Conservation (phyloP, 1,140 invertebrate genomes). For the Pseudomyrmex dendroicus region DNA sequence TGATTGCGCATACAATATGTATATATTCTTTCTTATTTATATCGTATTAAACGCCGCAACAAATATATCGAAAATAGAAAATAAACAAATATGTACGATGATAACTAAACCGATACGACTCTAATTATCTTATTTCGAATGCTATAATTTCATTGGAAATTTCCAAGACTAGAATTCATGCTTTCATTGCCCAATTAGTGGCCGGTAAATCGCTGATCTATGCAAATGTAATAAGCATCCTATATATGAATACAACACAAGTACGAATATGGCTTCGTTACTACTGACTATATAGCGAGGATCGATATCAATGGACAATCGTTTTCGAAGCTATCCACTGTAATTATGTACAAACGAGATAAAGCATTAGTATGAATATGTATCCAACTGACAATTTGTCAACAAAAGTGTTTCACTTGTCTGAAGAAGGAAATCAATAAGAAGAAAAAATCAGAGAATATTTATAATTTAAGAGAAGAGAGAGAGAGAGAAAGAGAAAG, state of each 20-base stretch:
- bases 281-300: neutral
- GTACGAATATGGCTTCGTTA: conserved; percentile 52
- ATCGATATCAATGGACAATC: conserved; percentile 22
- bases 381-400: neutral
- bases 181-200: conserved; percentile 49
- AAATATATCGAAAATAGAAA: neutral
- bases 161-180: conserved; percentile 28
- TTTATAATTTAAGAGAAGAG: too few species aligned
- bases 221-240: conserved; percentile 30
- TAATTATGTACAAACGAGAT: conserved; percentile 8
- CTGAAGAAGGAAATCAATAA: too few species aligned
- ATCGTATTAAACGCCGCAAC: neutral
- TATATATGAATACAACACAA: conserved; percentile 49
- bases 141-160: conserved; percentile 1
- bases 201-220: conserved; percentile 31
- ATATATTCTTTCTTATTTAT: neutral
- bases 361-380: neutral
- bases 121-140: neutral
- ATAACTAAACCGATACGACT: neutral
- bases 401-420: neutral
- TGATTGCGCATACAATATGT: neutral
- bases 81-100: neutral
- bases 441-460: too few species aligned
- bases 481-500: too few species aligned
- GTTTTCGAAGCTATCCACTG: conserved; percentile 7